Evolutionary conservation across 1,140 invertebrate species (phyloP).

Genomic region (Drusus annulatus): DNA sequence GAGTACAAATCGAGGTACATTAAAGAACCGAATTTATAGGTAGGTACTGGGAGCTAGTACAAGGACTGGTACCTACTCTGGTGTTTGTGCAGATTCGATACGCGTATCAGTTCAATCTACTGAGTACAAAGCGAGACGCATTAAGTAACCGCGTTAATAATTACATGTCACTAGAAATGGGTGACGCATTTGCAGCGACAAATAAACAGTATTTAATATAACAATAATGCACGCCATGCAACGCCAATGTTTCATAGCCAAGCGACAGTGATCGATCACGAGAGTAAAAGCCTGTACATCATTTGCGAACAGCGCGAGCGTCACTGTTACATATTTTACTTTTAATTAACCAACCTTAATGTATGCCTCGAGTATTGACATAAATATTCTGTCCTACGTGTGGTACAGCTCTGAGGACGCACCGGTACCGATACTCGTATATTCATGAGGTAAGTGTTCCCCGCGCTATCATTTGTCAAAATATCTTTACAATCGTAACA

Average conservation of each 20-base stretch:
- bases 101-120: not conserved
- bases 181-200: constrained; percentile 30
- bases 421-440: too few relatives aligned
- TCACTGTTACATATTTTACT: too few relatives aligned
- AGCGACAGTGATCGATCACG: constrained; percentile 13
- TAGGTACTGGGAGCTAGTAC: too few relatives aligned
- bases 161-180: constrained; percentile 23
- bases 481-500: constrained; percentile 45
- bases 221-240: not conserved
- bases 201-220: constrained; percentile 30
- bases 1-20: too few relatives aligned
- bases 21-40: too few relatives aligned
- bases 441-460: constrained; percentile 6
- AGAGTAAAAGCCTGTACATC: constrained; percentile 11
- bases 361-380: too few relatives aligned
- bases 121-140: constrained; percentile 1
- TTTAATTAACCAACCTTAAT: too few relatives aligned
- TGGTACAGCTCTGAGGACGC: too few relatives aligned
- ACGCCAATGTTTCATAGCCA: not conserved
- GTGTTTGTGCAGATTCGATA: too few relatives aligned
- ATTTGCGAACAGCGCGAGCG: not conserved
- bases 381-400: too few relatives aligned
- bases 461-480: constrained; percentile 52
- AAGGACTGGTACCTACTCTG: too few relatives aligned
- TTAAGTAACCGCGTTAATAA: constrained; percentile 25